These are phyloP conservation scores for Hemitrygon akajei DNA, from an alignment of 2,797 vertebrate genomes.

Conservation along the genomic window DNA sequence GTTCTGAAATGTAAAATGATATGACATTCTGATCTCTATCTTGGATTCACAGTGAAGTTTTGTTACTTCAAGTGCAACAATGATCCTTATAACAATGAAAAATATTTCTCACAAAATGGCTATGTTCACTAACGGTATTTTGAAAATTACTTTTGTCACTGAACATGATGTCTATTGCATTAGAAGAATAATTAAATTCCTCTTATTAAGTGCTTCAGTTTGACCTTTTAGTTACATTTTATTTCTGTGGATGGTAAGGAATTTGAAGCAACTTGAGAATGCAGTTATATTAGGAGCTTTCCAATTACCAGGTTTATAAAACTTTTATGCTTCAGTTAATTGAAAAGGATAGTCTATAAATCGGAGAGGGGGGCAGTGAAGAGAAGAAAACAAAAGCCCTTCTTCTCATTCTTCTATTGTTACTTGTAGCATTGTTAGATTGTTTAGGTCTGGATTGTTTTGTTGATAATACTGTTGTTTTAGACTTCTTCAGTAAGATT, in stretches of 20 bases:
- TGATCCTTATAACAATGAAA: background rate
- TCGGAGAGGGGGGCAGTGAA: background rate
- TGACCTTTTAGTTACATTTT: constrained; percentile 36
- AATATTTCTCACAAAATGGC: background rate
- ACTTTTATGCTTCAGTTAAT: constrained; percentile 36
- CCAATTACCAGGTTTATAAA: constrained; percentile 36
- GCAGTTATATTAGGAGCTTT: constrained; percentile 32
- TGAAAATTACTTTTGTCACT: constrained; percentile 14
- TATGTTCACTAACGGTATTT: background rate
- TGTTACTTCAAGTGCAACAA: background rate
- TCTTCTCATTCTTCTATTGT: background rate
- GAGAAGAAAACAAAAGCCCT: background rate
- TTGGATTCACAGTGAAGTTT: background rate
- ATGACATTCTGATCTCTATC: background rate
- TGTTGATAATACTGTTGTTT: constrained; percentile 19
- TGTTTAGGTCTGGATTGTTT: background rate
- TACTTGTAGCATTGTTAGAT: background rate
- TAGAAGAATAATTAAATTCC: background rate
- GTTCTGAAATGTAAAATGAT: constrained; percentile 12
- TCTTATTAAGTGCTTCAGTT: constrained; percentile 13
- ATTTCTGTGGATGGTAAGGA: constrained; percentile 27
- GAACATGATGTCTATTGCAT: background rate
- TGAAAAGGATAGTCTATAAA: constrained; percentile 23
- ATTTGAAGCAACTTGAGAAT: constrained; percentile 31
- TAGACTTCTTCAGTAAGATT: background rate